Base-by-base conservation (phyloP, 2,797 vertebrate species). In the Spinus olivaceus region DNA sequence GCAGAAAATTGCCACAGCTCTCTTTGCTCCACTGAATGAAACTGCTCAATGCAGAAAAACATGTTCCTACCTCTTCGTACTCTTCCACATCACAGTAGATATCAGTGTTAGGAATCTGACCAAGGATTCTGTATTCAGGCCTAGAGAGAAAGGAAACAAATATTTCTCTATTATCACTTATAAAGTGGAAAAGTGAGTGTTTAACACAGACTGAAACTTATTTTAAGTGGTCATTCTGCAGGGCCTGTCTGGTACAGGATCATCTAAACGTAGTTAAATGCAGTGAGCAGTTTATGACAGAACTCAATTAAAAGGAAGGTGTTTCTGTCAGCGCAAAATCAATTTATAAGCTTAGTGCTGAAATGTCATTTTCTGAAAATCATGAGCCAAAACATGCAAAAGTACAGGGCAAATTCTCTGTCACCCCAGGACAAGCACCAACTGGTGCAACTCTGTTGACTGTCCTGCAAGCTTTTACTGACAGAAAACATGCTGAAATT, bases 81-180 rank as follows among this genome's bases (percentile, higher is more conserved):
- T 99, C 98, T 3, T 99, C 98, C 95, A 99, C 97, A 22, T 99
- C 98, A 61, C 97, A 98, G 97, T 99, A 99, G 63, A 99, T 97
- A 66, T 98, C 99, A 0, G 99, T 99, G 82, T 97, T 97, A 1
- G 98, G 97, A 91, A 99, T 95, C 49, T 98, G 98, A 35, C 99
- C 99, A 72, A 99, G 98, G 95, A 99, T 92, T 86, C 97, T 97
- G 92, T 97, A 99, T 67, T 98, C 98, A n/a, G 99, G 98, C 56
- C 99, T 99, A 91, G 44, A 93, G 65, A 96, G 42, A 95, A 92
- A 97, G 51, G 28, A 82, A 77, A 69, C 24, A 83, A 92, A 17
- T 11, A 42, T 51, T 82, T 74, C 51, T 32, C 11, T 70, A 39
- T 76, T 83, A 86, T 30, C 37, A 65, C 24, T 69, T 70, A 47